A percentile compares a stretch with the other conserved stretches of the same genome.
These are phyloP conservation scores for Pteria penguin DNA, from an alignment of 2,888 invertebrate species.

Conservation along the genomic window DNA sequence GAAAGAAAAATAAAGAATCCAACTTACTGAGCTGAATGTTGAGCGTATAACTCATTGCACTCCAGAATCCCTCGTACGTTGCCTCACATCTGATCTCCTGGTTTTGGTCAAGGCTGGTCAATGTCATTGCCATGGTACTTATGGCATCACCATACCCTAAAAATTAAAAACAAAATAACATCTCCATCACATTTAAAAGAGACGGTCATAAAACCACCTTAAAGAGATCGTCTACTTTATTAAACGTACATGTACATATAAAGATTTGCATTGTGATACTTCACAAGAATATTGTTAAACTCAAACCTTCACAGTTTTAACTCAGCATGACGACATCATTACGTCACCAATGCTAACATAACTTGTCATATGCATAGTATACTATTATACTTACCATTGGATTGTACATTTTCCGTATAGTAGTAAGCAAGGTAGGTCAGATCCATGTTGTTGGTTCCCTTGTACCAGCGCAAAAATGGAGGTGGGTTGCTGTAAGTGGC, in stretches of 20 bases:
- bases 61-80: slow-evolving; percentile 54
- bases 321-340: too few relatives aligned
- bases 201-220: too few relatives aligned
- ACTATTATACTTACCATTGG: slow-evolving; percentile 47
- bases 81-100: slow-evolving; percentile 57
- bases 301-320: too few relatives aligned
- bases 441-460: slow-evolving; percentile 44
- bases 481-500: slow-evolving; percentile 61
- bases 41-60: slow-evolving; percentile 57
- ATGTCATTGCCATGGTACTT: slow-evolving; percentile 49
- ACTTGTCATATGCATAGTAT: too few relatives aligned
- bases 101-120: slow-evolving; percentile 45
- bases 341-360: neutral
- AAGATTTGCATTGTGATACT: too few relatives aligned
- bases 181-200: too few relatives aligned
- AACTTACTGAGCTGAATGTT: slow-evolving; percentile 57
- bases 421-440: slow-evolving; percentile 41
- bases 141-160: slow-evolving; percentile 62
- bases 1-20: neutral
- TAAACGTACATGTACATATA: too few relatives aligned
- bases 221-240: too few relatives aligned
- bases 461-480: slow-evolving; percentile 54
- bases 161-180: neutral
- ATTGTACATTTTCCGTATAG: slow-evolving; percentile 45
- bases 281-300: too few relatives aligned